These are phyloP conservation scores for Sphenodon punctatus DNA, from an alignment of 2,797 vertebrate species.

Conservation along the genomic window DNA sequence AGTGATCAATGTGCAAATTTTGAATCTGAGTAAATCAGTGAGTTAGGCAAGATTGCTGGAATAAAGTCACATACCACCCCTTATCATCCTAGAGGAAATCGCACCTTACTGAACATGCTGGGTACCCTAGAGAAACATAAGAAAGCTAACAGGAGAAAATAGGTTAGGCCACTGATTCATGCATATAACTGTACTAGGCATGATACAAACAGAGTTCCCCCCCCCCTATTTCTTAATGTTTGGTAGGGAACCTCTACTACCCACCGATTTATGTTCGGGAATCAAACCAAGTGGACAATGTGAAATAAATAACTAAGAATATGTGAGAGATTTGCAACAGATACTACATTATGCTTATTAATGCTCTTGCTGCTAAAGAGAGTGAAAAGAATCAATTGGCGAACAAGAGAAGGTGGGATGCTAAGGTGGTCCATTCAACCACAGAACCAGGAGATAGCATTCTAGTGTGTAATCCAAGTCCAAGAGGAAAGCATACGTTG, in stretches of 20 bases:
- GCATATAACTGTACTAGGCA: neutral
- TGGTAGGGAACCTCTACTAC: neutral
- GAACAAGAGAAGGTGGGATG: neutral
- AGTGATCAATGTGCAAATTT: neutral
- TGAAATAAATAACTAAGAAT: no score
- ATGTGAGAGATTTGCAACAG: no score
- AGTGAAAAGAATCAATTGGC: neutral
- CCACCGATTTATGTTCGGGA: neutral
- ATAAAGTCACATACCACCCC: neutral
- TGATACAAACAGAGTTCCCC: neutral
- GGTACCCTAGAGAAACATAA: no score
- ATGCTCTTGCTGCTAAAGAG: neutral
- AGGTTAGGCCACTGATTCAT: no score
- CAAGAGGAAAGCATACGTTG: no score
- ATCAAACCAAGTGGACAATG: neutral
- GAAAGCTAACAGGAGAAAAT: no score
- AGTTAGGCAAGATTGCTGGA: neutral
- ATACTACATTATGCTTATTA: no score
- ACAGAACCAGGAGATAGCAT: no score
- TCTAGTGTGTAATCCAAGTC: no score
- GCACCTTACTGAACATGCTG: no score
- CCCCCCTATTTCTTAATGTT: neutral
- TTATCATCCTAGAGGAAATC: neutral
- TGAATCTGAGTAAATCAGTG: neutral
- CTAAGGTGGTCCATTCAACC: neutral